Conservation (phyloP, 2,888 invertebrate genomes). For the Lasioglossum calceatum region DNA sequence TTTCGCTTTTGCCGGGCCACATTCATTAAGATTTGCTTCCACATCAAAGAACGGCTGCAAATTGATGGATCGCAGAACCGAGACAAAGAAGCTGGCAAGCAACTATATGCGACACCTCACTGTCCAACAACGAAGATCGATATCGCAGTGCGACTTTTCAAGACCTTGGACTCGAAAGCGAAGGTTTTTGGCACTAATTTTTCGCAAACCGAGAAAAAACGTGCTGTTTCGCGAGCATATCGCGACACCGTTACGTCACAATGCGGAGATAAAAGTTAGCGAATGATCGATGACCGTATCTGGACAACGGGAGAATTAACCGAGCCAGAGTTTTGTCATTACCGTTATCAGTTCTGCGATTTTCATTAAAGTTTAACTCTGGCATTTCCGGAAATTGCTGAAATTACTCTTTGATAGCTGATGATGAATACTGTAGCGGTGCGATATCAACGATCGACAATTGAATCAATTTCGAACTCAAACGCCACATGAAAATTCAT, state of each 20-base stretch:
- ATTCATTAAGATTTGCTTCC: background rate
- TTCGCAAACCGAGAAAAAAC: slow-evolving; percentile 48
- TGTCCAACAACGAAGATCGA: slow-evolving; percentile 18
- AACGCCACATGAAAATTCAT: background rate
- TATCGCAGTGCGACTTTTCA: slow-evolving; percentile 35
- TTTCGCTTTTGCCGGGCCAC: background rate
- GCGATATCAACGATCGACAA: background rate
- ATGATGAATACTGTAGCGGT: background rate
- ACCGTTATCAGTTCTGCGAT: background rate
- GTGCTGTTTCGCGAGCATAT: slow-evolving; percentile 45
- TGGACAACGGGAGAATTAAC: slow-evolving; percentile 48
- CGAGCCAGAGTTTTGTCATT: slow-evolving; percentile 37
- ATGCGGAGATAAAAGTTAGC: slow-evolving; percentile 68
- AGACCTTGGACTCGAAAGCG: slow-evolving; percentile 26
- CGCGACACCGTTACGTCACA: slow-evolving; percentile 61
- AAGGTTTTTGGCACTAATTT: slow-evolving; percentile 23
- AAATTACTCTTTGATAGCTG: background rate
- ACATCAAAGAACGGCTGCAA: background rate
- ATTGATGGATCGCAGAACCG: slow-evolving; percentile 18
- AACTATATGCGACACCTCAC: background rate
- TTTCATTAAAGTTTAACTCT: background rate
- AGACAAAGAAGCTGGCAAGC: slow-evolving; percentile 13
- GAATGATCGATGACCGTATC: slow-evolving; percentile 67
- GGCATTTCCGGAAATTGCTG: background rate
- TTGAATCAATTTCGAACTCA: background rate